Evolutionary conservation across 1,140 invertebrate genomes (phyloP).

Genomic region (Hylyphantes graminicola): DNA sequence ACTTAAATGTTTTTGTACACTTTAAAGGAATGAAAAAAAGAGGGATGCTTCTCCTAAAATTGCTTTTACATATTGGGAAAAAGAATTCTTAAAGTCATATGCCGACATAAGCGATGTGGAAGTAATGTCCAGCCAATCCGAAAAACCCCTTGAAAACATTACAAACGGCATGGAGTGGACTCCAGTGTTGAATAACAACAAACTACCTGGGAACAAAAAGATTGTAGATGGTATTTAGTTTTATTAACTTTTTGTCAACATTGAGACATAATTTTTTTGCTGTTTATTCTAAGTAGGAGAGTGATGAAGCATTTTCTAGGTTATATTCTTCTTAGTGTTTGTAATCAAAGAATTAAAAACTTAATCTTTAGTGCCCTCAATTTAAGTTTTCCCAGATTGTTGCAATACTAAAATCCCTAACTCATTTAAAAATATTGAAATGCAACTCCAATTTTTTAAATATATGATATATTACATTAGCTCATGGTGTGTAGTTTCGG

Average conservation of each 20-base stretch:
- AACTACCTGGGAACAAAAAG: not conserved
- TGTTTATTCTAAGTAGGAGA: no score
- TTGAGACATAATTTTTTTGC: not conserved
- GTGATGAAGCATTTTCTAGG: no score
- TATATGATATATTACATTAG: no score
- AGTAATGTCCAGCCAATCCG: not conserved
- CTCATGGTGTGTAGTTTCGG: no score
- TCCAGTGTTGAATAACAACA: not conserved
- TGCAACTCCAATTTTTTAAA: no score
- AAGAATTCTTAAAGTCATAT: slow-evolving; percentile 32
- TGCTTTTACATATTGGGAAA: slow-evolving; percentile 40
- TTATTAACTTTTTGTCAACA: not conserved
- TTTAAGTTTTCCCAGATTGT: no score
- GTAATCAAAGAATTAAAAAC: no score
- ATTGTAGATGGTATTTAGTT: not conserved
- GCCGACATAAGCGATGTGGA: not conserved
- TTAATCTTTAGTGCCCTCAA: no score
- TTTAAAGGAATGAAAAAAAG: not conserved
- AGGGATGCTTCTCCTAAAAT: slow-evolving; percentile 3
- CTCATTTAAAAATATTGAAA: no score
- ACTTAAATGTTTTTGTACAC: not conserved
- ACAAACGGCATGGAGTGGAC: slow-evolving; percentile 22
- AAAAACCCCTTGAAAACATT: not conserved
- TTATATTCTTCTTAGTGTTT: no score
- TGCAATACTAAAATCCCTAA: no score